Base-by-base conservation (phyloP, 1,140 invertebrate genomes). In the Globodera rostochiensis region DNA sequence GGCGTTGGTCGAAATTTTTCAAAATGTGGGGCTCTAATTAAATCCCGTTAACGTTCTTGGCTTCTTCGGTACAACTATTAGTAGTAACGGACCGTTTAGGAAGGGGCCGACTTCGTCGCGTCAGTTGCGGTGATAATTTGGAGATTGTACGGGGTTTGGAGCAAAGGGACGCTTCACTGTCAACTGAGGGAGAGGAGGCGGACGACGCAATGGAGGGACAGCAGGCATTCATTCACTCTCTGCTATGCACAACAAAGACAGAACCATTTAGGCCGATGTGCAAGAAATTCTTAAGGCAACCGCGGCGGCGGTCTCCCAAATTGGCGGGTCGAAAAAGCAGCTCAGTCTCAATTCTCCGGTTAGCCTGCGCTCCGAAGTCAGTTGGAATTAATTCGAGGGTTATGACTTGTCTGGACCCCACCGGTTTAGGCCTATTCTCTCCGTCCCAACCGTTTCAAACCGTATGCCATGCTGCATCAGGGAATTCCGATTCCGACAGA, bases 231-330 rank as follows among this genome's bases (percentile, higher is more conserved):
- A 4, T 21, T 47, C 57, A 21, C 66, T 45, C 25, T 64, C 25
- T n/a, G 49, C 45, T 49, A 19, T 78, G 50, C 46, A 6, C 36
- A 36, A 36, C 36, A 36, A 36, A 36, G 36, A 36, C 36, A 36
- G 57, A 60, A 60, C 11, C 15, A 60, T 60, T 60, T 19, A 78
- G 60, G 76, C 76, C 13, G 64, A 78, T 70, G 76, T 78, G 6
- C 76, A 78, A 15, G 76, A 78, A 21, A 78, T 78, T 15, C 13
- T 78, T 25, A 78, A 50, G 50, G 76, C 76, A 4, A 46, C 76
- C 2, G 76, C 76, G 25, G 64, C 53, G 6, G 80, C 60, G 46
- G 78, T 66, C 45, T 74, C 60, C 77, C 73, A 73, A 74, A 15
- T 74, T 76, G 46, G 79, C 49, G 50, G 69, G 15, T 6, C 57